Evolutionary conservation across 1,140 invertebrate genomes (phyloP).

Genomic region (Thaumetopoea pityocampa): DNA sequence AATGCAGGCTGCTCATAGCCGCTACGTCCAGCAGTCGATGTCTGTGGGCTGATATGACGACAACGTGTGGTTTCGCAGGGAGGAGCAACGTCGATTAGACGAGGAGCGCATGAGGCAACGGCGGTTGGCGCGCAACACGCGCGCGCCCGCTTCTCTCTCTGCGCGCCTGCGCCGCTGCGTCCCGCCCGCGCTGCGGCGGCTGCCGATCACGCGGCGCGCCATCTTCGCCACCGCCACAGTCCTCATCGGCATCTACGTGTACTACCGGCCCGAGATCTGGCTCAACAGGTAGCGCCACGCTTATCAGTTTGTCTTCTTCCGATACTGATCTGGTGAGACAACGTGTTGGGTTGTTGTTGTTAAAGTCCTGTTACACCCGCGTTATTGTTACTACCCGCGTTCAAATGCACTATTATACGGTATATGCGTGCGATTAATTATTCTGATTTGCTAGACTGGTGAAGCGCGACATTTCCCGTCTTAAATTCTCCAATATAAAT

Average conservation of each 20-base stretch:
- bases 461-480: too few species aligned
- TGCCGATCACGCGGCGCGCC: constrained; percentile 48
- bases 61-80: too few species aligned
- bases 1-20: too few species aligned
- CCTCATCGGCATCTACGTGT: constrained; percentile 73
- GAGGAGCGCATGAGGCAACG: constrained; percentile 66
- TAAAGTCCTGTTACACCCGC: too few species aligned
- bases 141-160: constrained; percentile 22
- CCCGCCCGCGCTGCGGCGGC: constrained; percentile 23
- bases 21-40: too few species aligned
- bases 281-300: constrained; percentile 64
- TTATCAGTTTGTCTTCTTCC: constrained; percentile 61
- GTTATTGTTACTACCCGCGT: too few species aligned
- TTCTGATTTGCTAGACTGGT: too few species aligned
- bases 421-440: too few species aligned
- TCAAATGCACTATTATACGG: too few species aligned
- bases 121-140: constrained; percentile 32
- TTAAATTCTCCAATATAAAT: too few species aligned
- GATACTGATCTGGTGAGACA: constrained; percentile 27
- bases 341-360: too few species aligned
- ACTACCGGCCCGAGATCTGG: constrained; percentile 65
- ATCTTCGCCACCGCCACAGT: constrained; percentile 74
- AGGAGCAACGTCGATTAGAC: constrained; percentile 70
- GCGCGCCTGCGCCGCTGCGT: constrained; percentile 24
- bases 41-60: too few species aligned